phyloP scores from a whole-genome alignment of 2,113 vertebrate species.

The Labeo rohita region DNA sequence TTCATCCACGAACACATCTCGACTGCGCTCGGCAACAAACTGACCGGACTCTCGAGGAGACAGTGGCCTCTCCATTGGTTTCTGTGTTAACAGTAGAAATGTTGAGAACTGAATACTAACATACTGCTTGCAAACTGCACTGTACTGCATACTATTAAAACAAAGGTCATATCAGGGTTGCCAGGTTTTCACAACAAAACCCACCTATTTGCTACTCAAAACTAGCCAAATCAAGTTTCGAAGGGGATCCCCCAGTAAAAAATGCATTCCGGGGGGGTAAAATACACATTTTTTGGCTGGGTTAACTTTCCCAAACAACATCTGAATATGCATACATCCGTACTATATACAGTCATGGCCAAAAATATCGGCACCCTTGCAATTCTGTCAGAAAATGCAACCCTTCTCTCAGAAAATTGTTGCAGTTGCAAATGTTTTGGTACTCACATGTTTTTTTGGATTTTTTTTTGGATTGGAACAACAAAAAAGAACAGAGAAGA shows the following conservation, averaged over 20 bases:
- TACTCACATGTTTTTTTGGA: too few species aligned
- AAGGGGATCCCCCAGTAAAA: too few species aligned
- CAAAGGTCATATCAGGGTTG: neutral
- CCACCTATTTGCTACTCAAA: too few species aligned
- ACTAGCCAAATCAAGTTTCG: too few species aligned
- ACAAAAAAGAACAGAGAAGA: too few species aligned
- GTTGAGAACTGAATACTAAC: neutral
- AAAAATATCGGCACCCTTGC: too few species aligned
- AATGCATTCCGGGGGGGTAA: neutral
- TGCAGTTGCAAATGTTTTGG: too few species aligned
- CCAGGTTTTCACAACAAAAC: too few species aligned
- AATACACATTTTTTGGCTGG: too few species aligned
- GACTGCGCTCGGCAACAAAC: constrained; percentile 81
- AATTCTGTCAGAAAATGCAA: too few species aligned
- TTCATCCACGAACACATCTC: constrained; percentile 81
- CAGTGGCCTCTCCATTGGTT: constrained; percentile 53
- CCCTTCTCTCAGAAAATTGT: too few species aligned
- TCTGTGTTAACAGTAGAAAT: neutral
- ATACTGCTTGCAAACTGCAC: neutral
- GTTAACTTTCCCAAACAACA: neutral
- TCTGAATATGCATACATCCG: neutral
- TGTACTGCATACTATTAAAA: neutral
- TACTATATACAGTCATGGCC: neutral
- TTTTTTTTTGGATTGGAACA: too few species aligned
- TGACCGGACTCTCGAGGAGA: constrained; percentile 82